Conservation (phyloP, 2,888 invertebrate species). For the Pollenia amentaria region DNA sequence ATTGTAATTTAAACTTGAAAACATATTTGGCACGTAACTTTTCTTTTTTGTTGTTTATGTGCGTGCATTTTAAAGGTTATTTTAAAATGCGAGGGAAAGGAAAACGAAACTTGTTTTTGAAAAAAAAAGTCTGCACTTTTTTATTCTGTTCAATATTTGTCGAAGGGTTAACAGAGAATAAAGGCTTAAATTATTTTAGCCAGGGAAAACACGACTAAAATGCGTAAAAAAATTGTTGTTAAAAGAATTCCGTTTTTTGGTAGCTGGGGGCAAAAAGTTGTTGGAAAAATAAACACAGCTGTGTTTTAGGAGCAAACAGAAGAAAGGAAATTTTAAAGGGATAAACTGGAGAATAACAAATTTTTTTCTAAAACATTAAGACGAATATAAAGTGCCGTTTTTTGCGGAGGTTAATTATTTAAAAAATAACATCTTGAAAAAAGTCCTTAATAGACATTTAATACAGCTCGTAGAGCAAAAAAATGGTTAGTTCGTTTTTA, state of each 20-base stretch:
- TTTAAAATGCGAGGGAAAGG: neutral
- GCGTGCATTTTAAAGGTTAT: slow-evolving; percentile 34
- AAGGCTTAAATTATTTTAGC: slow-evolving; percentile 49
- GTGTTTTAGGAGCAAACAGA: slow-evolving; percentile 15
- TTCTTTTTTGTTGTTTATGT: slow-evolving; percentile 27
- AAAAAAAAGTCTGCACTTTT: neutral
- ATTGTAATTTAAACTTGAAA: slow-evolving; percentile 37
- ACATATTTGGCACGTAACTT: slow-evolving; percentile 49
- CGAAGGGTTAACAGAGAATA: slow-evolving; percentile 26
- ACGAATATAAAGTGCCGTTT: neutral
- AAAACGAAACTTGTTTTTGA: slow-evolving; percentile 1
- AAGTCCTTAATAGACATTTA: too few relatives aligned
- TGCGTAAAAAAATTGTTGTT: slow-evolving; percentile 16
- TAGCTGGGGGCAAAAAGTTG: neutral
- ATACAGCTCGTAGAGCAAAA: too few relatives aligned
- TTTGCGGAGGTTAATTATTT: neutral
- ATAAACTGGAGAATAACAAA: neutral
- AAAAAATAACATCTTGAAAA: too few relatives aligned
- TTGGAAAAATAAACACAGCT: slow-evolving; percentile 39
- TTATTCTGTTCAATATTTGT: slow-evolving; percentile 2
- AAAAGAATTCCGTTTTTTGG: neutral
- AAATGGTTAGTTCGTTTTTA: too few relatives aligned
- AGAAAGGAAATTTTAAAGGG: neutral
- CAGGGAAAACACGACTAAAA: neutral
- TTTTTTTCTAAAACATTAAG: neutral